Evolutionary conservation across 2,888 invertebrate species (phyloP).

Genomic region (Drosophila parthenogenetica): DNA sequence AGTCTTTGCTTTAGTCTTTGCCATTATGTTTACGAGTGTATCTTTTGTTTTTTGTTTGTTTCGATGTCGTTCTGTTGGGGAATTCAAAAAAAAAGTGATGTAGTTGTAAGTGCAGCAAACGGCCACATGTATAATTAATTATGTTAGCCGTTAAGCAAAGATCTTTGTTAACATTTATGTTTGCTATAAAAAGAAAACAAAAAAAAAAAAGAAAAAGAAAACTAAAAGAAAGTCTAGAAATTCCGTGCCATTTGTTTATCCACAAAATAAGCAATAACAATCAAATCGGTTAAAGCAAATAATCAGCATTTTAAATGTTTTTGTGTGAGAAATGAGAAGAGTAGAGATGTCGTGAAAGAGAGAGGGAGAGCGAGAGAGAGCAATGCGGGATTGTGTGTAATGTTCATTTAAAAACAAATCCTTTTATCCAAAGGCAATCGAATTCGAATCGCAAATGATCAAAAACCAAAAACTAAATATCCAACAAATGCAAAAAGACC

Average conservation of each 20-base stretch:
- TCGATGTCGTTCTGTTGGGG: conserved; percentile 59
- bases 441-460: conserved; percentile 80
- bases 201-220: conserved; percentile 10
- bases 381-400: conserved; percentile 68
- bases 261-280: conserved; percentile 73
- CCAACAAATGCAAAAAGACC: conserved; percentile 44
- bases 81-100: conserved; percentile 83
- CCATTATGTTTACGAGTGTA: conserved; percentile 33
- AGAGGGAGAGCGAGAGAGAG: conserved; percentile 15
- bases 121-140: conserved; percentile 44
- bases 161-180: conserved; percentile 69
- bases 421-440: conserved; percentile 72
- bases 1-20: conserved; percentile 44
- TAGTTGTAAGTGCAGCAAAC: conserved; percentile 81
- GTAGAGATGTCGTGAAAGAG: background rate
- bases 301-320: conserved; percentile 71
- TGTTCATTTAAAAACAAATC: conserved; percentile 61
- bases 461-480: conserved; percentile 73
- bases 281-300: conserved; percentile 70
- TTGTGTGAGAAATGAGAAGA: conserved; percentile 12
- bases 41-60: conserved; percentile 38
- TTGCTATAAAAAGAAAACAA: conserved; percentile 49
- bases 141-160: conserved; percentile 49
- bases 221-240: conserved; percentile 52
- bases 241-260: conserved; percentile 81